Evolutionary conservation across 2,888 invertebrate genomes (phyloP).

Genomic region (Herminia tarsipennalis): DNA sequence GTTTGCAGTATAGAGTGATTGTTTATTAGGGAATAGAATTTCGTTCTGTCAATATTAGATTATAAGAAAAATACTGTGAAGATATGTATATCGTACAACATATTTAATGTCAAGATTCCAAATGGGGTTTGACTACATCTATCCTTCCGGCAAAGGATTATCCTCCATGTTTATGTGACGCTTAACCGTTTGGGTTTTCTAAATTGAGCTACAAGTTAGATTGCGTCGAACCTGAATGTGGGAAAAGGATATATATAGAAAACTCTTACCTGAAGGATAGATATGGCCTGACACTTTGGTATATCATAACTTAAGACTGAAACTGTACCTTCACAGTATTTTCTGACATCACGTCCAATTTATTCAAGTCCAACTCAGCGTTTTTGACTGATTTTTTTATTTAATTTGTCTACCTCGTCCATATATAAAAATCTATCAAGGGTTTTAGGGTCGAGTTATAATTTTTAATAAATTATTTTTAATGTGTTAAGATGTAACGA

Average conservation of each 20-base stretch:
- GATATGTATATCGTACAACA: conserved; percentile 4
- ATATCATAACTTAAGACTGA: conserved; percentile 12
- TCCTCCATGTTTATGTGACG: too few relatives aligned
- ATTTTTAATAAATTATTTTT: conserved; percentile 14
- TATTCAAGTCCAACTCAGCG: conserved; percentile 16
- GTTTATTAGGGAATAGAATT: conserved; percentile 42
- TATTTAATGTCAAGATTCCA: conserved; percentile 1
- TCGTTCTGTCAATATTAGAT: conserved; percentile 22
- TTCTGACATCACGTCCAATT: conserved; percentile 22
- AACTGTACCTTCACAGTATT: conserved; percentile 14
- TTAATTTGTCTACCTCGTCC: conserved; percentile 29
- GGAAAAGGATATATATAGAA: too few relatives aligned
- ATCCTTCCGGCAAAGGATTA: too few relatives aligned
- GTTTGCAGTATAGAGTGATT: conserved; percentile 39
- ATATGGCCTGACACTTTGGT: neutral
- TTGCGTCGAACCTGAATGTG: too few relatives aligned
- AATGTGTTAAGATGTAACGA: conserved; percentile 10
- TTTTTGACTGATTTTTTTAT: conserved; percentile 17
- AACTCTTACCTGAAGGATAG: too few relatives aligned
- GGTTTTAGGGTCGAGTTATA: conserved; percentile 22
- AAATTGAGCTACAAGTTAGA: too few relatives aligned
- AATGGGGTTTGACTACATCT: neutral
- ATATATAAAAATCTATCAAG: conserved; percentile 22
- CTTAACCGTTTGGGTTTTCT: too few relatives aligned
- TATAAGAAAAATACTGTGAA: conserved; percentile 19